Evolutionary conservation across 2,113 vertebrate genomes (phyloP), one percentile per base, ranked within the genome.

Genomic region (Marmota monax): DNA sequence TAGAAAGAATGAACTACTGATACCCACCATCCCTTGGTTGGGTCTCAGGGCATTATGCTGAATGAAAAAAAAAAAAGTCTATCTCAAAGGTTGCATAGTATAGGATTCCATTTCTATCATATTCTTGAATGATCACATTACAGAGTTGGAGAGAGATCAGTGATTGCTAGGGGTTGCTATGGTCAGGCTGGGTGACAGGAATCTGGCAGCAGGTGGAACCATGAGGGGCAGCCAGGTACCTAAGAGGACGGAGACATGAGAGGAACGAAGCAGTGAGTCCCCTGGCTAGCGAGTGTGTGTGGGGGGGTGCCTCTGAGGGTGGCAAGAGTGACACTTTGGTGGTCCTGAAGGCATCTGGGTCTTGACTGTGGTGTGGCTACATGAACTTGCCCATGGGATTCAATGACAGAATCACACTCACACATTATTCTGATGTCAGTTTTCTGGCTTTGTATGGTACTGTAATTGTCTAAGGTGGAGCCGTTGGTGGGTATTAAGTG

Each of bases 1-100:
- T 67, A 37, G 34, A 14, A 56, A 63, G 48, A 63, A 72, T 13
- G n/a, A n/a, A 37, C 8, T 18, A 5, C 22, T 17, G 39, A 32
- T 1, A 32, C 4, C 1, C 1, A 0, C 14, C 51, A 34, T n/a
- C 23, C 4, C 32, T 8, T 13, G 16, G 18, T 29, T 12, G n/a
- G 53, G 29, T 78, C 48, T 18, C 56, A 53, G n/a, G 48, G 37
- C 39, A 27, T 39, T 2, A 16, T 2, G 0, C 29, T 6, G 32
- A 27, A n/a, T 4, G 45, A 51, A 51, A 18, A 16, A 17, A 23
- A n/a, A 7, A n/a, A 74, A 51, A 61, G 58, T 51, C 56, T 17
- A 1, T 79, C 72, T 74, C 39, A 8, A 29, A 84, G 48, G 25
- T 27, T 53, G 6, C 42, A 7, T 25, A 2, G 20, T 37, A 8